Evolutionary conservation across 2,113 vertebrate species (phyloP), one percentile per base, ranked within the genome.

Genomic region (Myxocyprinus asiaticus): DNA sequence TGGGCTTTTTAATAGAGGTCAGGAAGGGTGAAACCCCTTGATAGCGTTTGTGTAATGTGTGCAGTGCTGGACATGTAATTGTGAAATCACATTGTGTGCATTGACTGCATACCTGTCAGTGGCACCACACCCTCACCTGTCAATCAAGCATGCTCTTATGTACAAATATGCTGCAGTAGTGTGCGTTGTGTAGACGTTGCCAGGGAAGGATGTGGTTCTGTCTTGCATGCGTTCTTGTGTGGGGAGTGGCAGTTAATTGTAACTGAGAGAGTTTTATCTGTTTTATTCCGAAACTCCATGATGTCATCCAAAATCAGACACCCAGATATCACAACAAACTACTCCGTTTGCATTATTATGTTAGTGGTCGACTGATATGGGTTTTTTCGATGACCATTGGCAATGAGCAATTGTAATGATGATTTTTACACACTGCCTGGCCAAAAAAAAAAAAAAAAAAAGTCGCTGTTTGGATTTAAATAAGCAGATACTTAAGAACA

Each of bases 401-500:
- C 22, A 33, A 33, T 33, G 22, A 33, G 22, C 22, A 33, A 33
- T 33, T 33, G 22, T 33, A 33, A 33, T 33, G 22, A 1, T 33
- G 22, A 33, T 33, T 33, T 33, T 33, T 33, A 33, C 22, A 33
- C 22, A 33, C 22, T 3, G 22, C 22, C 22, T 33, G 22, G 22
- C 22, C 22, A n/a, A n/a, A n/a, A n/a, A n/a, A n/a, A n/a, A n/a
- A n/a, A n/a, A n/a, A n/a, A n/a, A n/a, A n/a, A n/a, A n/a, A n/a
- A n/a, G n/a, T n/a, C n/a, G n/a, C 22, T 33, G 1, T 33, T 33
- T 33, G 22, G 22, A 33, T 33, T 33, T 33, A 33, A 33, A 33
- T 33, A 33, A 33, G 22, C 22, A 33, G 22, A 33, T 33, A 33
- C 22, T 33, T 33, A 33, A 33, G 88, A 93, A 92, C 88, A 87